A percentile compares a stretch with the other conserved stretches of the same genome.
phyloP scores from a whole-genome alignment of 2,113 vertebrate species.

The Pandion haliaetus region DNA sequence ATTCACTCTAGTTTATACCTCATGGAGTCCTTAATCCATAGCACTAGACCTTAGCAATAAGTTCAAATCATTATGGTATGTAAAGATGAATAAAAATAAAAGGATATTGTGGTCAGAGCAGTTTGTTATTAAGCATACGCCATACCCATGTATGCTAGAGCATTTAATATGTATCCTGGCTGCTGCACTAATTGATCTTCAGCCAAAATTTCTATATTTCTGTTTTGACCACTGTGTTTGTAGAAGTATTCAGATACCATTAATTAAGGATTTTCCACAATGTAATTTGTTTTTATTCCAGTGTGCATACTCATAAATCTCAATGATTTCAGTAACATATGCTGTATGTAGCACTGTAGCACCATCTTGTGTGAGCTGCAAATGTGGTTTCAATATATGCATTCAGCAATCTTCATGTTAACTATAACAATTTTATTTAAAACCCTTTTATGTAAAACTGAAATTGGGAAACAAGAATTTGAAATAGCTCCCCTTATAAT shows the following conservation, averaged over 20 bases:
- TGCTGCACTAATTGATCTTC: not conserved
- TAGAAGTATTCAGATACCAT: not conserved
- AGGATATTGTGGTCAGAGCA: not conserved
- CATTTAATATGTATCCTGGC: not conserved
- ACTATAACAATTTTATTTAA: not conserved
- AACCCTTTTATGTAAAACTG: not conserved
- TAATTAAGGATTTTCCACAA: not conserved
- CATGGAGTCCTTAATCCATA: not conserved
- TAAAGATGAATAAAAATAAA: not conserved
- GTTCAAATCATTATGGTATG: not conserved
- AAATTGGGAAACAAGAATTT: not conserved
- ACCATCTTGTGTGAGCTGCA: slow-evolving; percentile 66
- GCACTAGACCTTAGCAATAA: not conserved
- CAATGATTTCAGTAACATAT: not conserved
- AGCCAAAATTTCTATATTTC: not conserved
- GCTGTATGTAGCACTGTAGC: slow-evolving; percentile 44
- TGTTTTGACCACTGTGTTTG: not conserved
- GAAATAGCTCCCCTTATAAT: not conserved
- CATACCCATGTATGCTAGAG: not conserved
- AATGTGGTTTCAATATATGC: not conserved
- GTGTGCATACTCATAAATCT: not conserved
- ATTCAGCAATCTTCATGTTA: not conserved
- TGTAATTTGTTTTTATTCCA: not conserved
- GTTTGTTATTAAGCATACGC: not conserved
- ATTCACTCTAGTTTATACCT: not conserved